A percentile compares a stretch with the other conserved stretches of the same genome.
Evolutionary conservation across 2,888 invertebrate genomes (phyloP).

Genomic region (Spodoptera picta): DNA sequence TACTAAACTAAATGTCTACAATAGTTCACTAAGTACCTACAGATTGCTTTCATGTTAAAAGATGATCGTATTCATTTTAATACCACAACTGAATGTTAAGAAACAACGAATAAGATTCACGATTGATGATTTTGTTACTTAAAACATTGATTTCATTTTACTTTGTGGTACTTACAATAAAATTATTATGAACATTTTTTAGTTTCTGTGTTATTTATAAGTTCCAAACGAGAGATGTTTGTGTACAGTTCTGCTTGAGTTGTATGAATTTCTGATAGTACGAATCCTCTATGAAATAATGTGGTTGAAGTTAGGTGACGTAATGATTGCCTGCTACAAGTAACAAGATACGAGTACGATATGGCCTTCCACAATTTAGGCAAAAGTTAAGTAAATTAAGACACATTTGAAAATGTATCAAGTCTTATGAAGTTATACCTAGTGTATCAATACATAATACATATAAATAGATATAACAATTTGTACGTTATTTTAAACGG

Average conservation of each 20-base stretch:
- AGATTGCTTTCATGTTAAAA: neutral
- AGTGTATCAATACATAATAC: conserved; percentile 65
- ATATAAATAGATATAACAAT: conserved; percentile 71
- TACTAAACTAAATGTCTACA: neutral
- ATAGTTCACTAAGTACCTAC: neutral
- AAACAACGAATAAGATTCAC: conserved; percentile 67
- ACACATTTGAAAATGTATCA: conserved; percentile 72
- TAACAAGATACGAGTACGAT: conserved; percentile 64
- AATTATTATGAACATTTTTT: conserved; percentile 15
- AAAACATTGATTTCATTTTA: conserved; percentile 38
- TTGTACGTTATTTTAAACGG: conserved; percentile 71
- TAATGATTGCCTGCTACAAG: conserved; percentile 50
- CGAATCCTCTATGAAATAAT: conserved; percentile 31
- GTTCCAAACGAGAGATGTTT: no score
- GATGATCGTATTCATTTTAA: conserved; percentile 37
- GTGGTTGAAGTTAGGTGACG: conserved; percentile 41
- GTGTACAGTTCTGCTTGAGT: conserved; percentile 21
- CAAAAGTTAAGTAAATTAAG: conserved; percentile 76
- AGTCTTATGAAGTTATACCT: conserved; percentile 76
- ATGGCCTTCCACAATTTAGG: conserved; percentile 76
- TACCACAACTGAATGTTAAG: conserved; percentile 56
- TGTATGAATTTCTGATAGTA: conserved; percentile 22
- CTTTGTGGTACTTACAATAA: conserved; percentile 36
- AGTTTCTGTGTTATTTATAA: conserved; percentile 23
- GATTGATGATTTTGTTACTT: conserved; percentile 54